Base-by-base conservation (phyloP, 2,888 invertebrate species). In the Philereme vetulata region DNA sequence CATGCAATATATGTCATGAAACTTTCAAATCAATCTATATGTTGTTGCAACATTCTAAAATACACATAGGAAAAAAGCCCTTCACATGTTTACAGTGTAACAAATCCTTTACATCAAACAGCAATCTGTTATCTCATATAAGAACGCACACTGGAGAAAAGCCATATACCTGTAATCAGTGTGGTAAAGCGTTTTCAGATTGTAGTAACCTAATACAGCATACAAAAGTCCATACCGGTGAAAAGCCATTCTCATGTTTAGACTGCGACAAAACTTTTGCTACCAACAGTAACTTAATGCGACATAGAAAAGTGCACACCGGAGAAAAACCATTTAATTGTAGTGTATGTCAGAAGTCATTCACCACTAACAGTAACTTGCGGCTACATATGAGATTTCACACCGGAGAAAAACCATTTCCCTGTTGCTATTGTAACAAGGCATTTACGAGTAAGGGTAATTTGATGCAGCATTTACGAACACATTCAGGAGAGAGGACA, bases 141-240 rank as follows among this genome's bases (percentile, higher is more conserved):
- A 46, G 33, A 6, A 46, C 34, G 0, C 46, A 46, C 6, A 46
- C 46, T n/a, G 46, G 46, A 46, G 46, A 46, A 46, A 46, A 46
- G 34, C 46, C 46, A 33, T 33, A 34, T 46, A 1, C 9, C 10
- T 46, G 46, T n/a, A n/a, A 4, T 5, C 33, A 34, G 34, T 46
- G 46, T 34, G n/a, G 9, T 5, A 46, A 46, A 46, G 9, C 5
- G 9, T 46, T 46, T n/a, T 9, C 5, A 4, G 4, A 7, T 46
- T 5, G 8, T 9, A 11, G 33, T 11, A 34, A 34, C 10, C 33
- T 46, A 33, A n/a, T 7, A 9, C 34, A 33, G 34, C 46, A 46
- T 8, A 33, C n/a, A 5, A 33, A 5, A 9, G n/a, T 34, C 33
- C 46, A 46, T 9, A 34, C 33, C 6, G 11, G 44, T 11, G 2